Evolutionary conservation across 1,140 invertebrate genomes (phyloP).

Genomic region (Plectus sambesii): DNA sequence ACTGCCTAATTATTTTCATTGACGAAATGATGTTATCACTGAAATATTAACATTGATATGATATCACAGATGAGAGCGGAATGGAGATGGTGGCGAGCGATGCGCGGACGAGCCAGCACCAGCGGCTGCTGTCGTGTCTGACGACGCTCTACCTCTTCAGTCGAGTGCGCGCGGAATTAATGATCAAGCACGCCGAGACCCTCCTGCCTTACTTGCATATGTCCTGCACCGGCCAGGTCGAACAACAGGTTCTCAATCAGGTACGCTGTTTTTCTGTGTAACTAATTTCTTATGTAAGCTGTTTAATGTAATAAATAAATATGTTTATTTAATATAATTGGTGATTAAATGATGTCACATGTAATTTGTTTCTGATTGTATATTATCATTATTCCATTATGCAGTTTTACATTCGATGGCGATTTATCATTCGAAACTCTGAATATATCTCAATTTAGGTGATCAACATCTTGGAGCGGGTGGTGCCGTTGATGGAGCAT

Average conservation of each 20-base stretch:
- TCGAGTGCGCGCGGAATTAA: constrained; percentile 82
- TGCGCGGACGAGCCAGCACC: constrained; percentile 36
- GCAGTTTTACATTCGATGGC: too few relatives aligned
- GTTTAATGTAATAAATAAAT: too few relatives aligned
- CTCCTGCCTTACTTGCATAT: constrained; percentile 78
- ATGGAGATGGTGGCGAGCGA: constrained; percentile 5
- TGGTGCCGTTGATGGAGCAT: constrained; percentile 96
- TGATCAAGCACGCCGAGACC: constrained; percentile 84
- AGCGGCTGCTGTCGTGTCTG: constrained; percentile 17
- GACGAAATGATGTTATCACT: too few relatives aligned
- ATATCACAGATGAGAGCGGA: too few relatives aligned
- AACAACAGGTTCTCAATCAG: constrained; percentile 26
- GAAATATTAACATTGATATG: too few relatives aligned
- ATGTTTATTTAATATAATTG: too few relatives aligned
- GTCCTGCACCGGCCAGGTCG: constrained; percentile 17
- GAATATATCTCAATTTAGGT: constrained; percentile 49
- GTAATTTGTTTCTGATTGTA: too few relatives aligned
- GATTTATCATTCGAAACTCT: constrained; percentile 47
- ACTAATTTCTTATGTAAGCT: too few relatives aligned
- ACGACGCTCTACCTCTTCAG: constrained; percentile 86
- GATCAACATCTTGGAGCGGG: constrained; percentile 69
- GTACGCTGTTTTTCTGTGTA: too few relatives aligned
- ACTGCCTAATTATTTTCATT: too few relatives aligned
- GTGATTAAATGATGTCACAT: too few relatives aligned
- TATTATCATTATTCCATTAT: too few relatives aligned